Conservation (phyloP, 2,888 invertebrate species). For the Leptothorax acervorum region DNA sequence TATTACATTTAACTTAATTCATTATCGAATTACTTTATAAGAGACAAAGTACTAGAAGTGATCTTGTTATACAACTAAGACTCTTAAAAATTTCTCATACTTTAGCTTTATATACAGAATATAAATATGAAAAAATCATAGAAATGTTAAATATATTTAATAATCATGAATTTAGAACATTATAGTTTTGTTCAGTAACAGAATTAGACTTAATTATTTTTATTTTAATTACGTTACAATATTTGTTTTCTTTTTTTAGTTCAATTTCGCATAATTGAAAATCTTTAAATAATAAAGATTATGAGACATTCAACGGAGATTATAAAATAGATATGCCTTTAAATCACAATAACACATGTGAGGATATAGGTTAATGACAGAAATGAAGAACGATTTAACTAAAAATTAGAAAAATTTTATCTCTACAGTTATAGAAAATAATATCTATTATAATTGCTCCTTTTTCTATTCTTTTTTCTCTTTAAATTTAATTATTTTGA, state of each 20-base stretch:
- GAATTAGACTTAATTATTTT: neutral
- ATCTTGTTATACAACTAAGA: constrained; percentile 40
- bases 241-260: neutral
- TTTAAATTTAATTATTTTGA: constrained; percentile 1
- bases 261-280: constrained; percentile 11
- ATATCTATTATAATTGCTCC: neutral
- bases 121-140: constrained; percentile 5
- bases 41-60: neutral
- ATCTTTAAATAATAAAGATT: constrained; percentile 3
- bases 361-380: neutral
- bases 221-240: neutral
- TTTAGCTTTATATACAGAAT: constrained; percentile 8
- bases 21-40: constrained; percentile 11
- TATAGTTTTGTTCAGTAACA: neutral
- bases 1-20: constrained; percentile 8
- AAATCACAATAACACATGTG: neutral
- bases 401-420: neutral
- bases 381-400: neutral
- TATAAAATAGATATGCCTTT: neutral
- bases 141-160: neutral
- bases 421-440: neutral
- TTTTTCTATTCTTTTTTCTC: neutral
- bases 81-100: constrained; percentile 15
- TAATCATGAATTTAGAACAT: constrained; percentile 11
- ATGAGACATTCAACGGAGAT: constrained; percentile 1